phyloP scores from a whole-genome alignment of 92 coral and sea anemone genomes.

The Pocillopora grandis region DNA sequence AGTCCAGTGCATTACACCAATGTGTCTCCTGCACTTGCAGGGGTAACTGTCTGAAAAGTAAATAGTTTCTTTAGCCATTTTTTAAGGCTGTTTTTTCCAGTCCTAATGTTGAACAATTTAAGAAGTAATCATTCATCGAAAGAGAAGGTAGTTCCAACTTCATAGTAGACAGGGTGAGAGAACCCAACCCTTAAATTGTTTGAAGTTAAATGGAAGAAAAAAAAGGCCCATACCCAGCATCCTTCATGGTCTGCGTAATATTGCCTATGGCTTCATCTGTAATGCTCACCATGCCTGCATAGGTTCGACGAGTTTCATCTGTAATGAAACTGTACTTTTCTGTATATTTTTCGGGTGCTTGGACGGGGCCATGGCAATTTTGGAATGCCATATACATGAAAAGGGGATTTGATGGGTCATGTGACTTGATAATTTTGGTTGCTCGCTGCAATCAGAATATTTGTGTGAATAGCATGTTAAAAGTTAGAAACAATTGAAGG shows the following conservation, averaged over 20 bases:
- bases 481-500: background rate
- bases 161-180: too few species aligned
- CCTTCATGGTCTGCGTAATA: constrained; percentile 51
- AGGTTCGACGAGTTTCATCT: constrained; percentile 42
- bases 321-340: constrained; percentile 62
- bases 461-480: background rate
- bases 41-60: too few species aligned
- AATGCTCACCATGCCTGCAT: constrained; percentile 64
- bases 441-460: constrained; percentile 41
- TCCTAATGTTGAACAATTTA: too few species aligned
- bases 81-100: too few species aligned
- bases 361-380: constrained; percentile 52
- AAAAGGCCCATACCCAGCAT: constrained; percentile 47
- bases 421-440: constrained; percentile 41
- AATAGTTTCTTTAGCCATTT: too few species aligned
- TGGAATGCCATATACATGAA: constrained; percentile 68
- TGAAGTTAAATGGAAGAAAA: background rate
- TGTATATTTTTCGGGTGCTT: constrained; percentile 53
- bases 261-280: constrained; percentile 67
- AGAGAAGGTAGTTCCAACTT: too few species aligned
- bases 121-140: too few species aligned
- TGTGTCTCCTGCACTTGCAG: too few species aligned
- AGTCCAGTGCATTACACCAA: too few species aligned
- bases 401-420: constrained; percentile 53
- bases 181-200: too few species aligned